Evolutionary conservation across 2,797 vertebrate species (phyloP).

Genomic region (Chelonia mydas): DNA sequence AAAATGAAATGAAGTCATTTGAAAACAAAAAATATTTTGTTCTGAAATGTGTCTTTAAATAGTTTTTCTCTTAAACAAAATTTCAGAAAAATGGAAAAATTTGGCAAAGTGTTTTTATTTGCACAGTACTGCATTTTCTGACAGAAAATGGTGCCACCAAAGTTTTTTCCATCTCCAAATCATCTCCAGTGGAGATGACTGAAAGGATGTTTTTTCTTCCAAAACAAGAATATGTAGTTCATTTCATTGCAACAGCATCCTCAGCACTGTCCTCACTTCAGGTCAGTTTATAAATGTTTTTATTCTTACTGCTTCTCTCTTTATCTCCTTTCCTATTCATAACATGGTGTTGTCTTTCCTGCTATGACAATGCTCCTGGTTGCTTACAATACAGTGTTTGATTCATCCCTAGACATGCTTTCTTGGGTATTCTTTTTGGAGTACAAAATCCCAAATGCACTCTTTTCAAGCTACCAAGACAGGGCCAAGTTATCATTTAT

Average conservation of each 20-base stretch:
- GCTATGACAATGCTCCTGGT: fast-evolving
- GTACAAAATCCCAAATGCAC: background rate
- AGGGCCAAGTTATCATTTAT: background rate
- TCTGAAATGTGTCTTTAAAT: background rate
- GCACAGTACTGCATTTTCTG: background rate
- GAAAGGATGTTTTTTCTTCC: background rate
- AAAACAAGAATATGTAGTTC: background rate
- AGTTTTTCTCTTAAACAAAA: background rate
- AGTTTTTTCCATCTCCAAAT: background rate
- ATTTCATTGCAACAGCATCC: background rate
- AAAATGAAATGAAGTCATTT: background rate
- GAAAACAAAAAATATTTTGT: background rate
- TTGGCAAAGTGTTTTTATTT: background rate
- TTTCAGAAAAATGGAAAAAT: background rate
- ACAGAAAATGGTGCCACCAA: background rate
- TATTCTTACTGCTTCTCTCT: background rate
- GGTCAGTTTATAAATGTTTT: background rate
- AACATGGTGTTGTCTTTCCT: background rate
- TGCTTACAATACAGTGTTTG: background rate
- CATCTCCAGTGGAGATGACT: background rate
- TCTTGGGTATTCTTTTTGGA: background rate
- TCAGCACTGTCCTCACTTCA: background rate
- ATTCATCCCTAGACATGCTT: background rate
- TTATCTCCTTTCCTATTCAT: background rate
- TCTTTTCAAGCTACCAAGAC: background rate